phyloP scores from a whole-genome alignment of 2,113 vertebrate genomes.

The Myotis brandtii region DNA sequence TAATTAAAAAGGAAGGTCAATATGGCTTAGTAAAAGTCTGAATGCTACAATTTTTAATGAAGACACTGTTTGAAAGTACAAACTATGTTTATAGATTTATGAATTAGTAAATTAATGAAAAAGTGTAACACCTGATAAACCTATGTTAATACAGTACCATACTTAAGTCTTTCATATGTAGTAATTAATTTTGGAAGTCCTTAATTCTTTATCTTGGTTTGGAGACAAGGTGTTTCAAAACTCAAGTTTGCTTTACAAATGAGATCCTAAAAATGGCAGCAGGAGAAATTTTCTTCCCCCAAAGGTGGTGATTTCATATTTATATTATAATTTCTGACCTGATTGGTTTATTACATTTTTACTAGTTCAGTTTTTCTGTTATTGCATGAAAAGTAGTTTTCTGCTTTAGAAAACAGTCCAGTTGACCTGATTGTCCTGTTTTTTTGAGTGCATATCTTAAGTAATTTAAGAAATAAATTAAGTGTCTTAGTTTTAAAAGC shows the following conservation, averaged over 20 bases:
- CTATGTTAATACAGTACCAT: not conserved
- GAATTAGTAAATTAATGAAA: slow-evolving; percentile 5
- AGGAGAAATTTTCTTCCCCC: slow-evolving; percentile 44
- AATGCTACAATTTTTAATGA: slow-evolving; percentile 61
- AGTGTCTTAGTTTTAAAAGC: slow-evolving; percentile 60
- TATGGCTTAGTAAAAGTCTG: slow-evolving; percentile 30
- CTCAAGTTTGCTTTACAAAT: slow-evolving; percentile 57
- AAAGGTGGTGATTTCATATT: slow-evolving; percentile 38
- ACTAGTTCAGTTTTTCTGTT: slow-evolving; percentile 45
- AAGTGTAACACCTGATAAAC: slow-evolving; percentile 27
- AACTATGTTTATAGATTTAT: slow-evolving; percentile 18
- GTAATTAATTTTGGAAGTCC: slow-evolving; percentile 49
- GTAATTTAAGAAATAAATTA: slow-evolving; percentile 72
- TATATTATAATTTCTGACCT: slow-evolving; percentile 45
- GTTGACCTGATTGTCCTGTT: slow-evolving; percentile 61
- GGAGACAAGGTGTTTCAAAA: slow-evolving; percentile 42
- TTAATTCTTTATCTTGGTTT: slow-evolving; percentile 55
- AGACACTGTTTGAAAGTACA: slow-evolving; percentile 46
- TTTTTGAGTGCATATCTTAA: slow-evolving; percentile 72
- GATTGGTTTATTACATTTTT: slow-evolving; percentile 51
- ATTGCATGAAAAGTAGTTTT: slow-evolving; percentile 64
- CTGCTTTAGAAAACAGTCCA: slow-evolving; percentile 69
- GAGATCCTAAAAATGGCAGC: slow-evolving; percentile 47
- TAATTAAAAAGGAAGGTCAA: not conserved
- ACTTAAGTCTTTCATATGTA: not conserved